Evolutionary conservation across 2,113 vertebrate genomes (phyloP).

Genomic region (Chaetura pelagica): DNA sequence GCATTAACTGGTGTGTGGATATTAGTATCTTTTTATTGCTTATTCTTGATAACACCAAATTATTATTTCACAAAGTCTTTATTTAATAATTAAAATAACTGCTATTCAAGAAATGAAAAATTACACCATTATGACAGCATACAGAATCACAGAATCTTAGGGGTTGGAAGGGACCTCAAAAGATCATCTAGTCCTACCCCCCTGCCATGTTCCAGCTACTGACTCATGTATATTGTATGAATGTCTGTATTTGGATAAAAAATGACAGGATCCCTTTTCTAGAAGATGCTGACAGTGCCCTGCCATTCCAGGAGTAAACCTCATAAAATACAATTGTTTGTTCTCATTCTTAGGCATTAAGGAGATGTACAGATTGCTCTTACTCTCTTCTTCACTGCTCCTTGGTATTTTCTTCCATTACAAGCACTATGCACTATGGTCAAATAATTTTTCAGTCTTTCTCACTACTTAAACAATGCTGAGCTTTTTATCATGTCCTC

Average conservation of each 20-base stretch:
- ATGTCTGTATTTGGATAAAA: background rate
- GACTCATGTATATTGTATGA: background rate
- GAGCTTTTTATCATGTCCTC: background rate
- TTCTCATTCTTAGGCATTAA: background rate
- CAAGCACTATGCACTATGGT: background rate
- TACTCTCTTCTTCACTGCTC: background rate
- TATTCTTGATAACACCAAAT: background rate
- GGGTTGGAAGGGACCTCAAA: too few species aligned
- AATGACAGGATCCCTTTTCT: background rate
- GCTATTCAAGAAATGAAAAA: background rate
- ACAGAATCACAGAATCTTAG: too few species aligned
- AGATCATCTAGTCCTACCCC: too few species aligned
- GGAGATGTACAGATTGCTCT: background rate
- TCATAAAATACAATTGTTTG: background rate
- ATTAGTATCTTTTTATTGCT: background rate
- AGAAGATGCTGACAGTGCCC: background rate
- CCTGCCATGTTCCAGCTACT: background rate
- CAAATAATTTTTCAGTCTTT: background rate
- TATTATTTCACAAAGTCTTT: background rate
- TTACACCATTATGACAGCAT: background rate
- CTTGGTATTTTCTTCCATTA: background rate
- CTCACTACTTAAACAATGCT: background rate
- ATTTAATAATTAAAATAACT: background rate
- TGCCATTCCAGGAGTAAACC: background rate
- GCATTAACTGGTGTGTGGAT: background rate